A percentile compares a stretch with the other conserved stretches of the same genome.
Conservation (phyloP, 2,888 invertebrate genomes). For the Villa cingulata region DNA sequence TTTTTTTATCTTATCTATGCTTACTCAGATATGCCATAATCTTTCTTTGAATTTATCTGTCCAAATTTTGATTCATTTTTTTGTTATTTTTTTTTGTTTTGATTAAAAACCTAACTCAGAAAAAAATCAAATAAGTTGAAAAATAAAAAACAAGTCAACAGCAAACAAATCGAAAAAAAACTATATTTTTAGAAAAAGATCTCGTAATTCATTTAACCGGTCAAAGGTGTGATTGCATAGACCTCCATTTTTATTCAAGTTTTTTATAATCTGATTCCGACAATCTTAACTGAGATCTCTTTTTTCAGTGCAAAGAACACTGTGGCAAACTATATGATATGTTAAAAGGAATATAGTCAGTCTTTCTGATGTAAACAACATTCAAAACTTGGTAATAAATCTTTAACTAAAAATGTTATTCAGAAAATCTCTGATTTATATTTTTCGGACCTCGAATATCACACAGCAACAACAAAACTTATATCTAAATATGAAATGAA, state of each 20-base stretch:
- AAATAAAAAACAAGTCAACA: background rate
- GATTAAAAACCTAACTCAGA: too few relatives aligned
- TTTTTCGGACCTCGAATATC: constrained; percentile 5
- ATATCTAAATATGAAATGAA: background rate
- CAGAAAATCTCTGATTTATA: constrained; percentile 20
- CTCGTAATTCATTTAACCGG: constrained; percentile 14
- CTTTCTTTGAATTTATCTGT: too few relatives aligned
- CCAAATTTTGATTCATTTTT: too few relatives aligned
- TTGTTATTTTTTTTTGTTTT: too few relatives aligned
- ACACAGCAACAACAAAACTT: background rate
- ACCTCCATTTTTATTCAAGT: constrained; percentile 11
- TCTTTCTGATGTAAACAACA: constrained; percentile 17
- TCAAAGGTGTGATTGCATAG: constrained; percentile 14
- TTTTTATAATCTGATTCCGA: constrained; percentile 9
- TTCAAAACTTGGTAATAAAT: constrained; percentile 18
- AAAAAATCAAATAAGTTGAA: background rate
- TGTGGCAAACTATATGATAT: background rate
- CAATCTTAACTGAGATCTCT: constrained; percentile 8
- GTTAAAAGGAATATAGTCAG: constrained; percentile 6
- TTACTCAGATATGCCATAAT: too few relatives aligned
- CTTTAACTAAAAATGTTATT: constrained; percentile 17
- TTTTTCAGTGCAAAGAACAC: constrained; percentile 4
- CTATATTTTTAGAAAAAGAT: constrained; percentile 5
- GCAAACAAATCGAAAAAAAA: background rate
- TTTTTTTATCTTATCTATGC: too few relatives aligned